A percentile compares a stretch with the other conserved stretches of the same genome.
phyloP scores from a whole-genome alignment of 2,888 invertebrate species.

The Ryuthela nishihirai region DNA sequence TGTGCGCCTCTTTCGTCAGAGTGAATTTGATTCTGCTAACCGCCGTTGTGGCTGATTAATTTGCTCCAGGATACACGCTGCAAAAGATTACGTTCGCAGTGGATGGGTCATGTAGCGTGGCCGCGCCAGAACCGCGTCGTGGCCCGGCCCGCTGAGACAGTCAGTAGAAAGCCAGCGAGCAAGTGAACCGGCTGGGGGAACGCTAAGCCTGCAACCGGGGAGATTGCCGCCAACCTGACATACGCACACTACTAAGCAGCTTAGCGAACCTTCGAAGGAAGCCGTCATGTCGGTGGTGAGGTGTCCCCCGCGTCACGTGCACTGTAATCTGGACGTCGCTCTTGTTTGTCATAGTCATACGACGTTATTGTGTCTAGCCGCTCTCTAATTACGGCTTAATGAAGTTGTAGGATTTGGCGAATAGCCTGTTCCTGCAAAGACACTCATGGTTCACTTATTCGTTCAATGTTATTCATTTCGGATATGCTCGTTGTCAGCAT shows the following conservation, averaged over 20 bases:
- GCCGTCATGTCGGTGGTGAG: slow-evolving; percentile 14
- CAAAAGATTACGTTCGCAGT: slow-evolving; percentile 10
- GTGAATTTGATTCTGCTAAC: no score
- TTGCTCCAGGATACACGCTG: not conserved
- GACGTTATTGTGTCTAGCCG: slow-evolving; percentile 28
- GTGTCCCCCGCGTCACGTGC: slow-evolving; percentile 13
- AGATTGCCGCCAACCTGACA: not conserved
- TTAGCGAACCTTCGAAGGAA: slow-evolving; percentile 28
- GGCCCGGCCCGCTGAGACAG: no score
- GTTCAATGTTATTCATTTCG: no score
- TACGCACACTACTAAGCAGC: slow-evolving; percentile 26
- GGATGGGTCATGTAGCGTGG: not conserved
- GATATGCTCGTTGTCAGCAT: no score
- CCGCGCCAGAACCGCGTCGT: not conserved
- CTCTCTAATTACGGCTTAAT: slow-evolving; percentile 39
- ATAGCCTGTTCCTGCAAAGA: no score
- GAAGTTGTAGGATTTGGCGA: slow-evolving; percentile 37
- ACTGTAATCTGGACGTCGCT: slow-evolving; percentile 21
- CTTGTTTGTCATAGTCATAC: slow-evolving; percentile 17
- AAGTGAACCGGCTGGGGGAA: slow-evolving; percentile 12
- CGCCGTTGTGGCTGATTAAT: slow-evolving; percentile 9
- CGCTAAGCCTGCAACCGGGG: not conserved
- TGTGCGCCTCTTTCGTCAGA: no score
- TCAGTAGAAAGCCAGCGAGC: slow-evolving; percentile 5
- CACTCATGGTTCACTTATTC: no score